Conservation (phyloP, 1,140 invertebrate genomes). For the Hylyphantes graminicola region DNA sequence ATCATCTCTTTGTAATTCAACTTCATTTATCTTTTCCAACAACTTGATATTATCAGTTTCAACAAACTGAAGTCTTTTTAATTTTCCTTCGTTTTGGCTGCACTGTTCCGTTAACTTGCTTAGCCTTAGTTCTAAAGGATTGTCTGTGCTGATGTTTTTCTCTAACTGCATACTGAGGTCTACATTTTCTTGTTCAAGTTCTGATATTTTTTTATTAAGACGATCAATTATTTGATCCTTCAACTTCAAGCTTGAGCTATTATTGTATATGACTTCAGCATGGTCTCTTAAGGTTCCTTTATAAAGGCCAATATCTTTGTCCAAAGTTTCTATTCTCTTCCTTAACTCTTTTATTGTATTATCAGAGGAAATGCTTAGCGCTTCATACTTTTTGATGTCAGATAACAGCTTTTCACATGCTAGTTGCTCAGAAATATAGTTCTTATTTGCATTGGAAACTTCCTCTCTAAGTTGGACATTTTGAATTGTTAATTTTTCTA, state of each 20-base stretch:
- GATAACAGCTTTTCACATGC: background rate
- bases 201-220: background rate
- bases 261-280: slow-evolving; percentile 1
- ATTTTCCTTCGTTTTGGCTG: background rate
- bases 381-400: background rate
- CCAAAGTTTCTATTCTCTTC: background rate
- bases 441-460: background rate
- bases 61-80: slow-evolving; percentile 5
- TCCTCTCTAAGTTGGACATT: background rate
- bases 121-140: background rate
- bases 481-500: background rate
- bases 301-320: background rate
- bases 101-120: background rate
- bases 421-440: slow-evolving; percentile 12
- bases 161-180: background rate
- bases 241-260: background rate
- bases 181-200: slow-evolving; percentile 6
- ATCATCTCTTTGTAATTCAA: background rate
- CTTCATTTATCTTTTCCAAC: background rate
- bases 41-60: background rate
- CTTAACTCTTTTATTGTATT: background rate
- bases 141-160: background rate
- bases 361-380: background rate
- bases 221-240: background rate
- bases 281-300: background rate